Percentiles rank a stretch among this genome's conserved stretches.
Conservation (phyloP, 2,888 invertebrate species). For the Asteroscopus sphinx region DNA sequence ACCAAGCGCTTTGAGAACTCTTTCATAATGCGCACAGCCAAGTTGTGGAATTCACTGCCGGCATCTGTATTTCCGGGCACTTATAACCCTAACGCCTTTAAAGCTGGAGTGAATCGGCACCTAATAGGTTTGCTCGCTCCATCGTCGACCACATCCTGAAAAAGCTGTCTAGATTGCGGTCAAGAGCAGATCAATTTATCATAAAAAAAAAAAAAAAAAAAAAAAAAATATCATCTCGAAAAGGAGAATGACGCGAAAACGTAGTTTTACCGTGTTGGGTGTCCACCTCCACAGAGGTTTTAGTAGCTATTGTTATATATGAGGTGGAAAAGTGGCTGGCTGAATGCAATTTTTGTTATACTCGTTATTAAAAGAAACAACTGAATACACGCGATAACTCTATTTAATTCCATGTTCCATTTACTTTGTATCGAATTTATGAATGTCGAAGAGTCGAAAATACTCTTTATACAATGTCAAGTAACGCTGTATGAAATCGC, state of each 20-base stretch:
- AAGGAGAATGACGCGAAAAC: slow-evolving; percentile 6
- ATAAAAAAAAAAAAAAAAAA: too few species aligned
- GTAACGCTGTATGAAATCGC: slow-evolving; percentile 24
- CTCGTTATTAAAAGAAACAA: neutral
- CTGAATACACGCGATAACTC: neutral
- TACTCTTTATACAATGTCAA: too few species aligned
- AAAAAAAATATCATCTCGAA: slow-evolving; percentile 17
- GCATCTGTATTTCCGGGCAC: too few species aligned
- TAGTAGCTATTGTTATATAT: neutral
- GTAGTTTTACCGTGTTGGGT: neutral
- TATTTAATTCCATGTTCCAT: slow-evolving; percentile 15
- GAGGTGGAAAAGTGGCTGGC: slow-evolving; percentile 12
- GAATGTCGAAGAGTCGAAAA: neutral
- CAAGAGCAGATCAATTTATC: too few species aligned
- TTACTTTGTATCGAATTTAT: neutral
- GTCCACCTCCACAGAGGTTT: neutral
- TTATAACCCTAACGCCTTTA: too few species aligned
- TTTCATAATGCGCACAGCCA: too few species aligned
- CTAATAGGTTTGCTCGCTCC: too few species aligned
- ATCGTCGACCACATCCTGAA: too few species aligned
- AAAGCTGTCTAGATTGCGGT: too few species aligned
- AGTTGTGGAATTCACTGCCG: too few species aligned
- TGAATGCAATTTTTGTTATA: neutral
- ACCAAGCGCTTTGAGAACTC: too few species aligned
- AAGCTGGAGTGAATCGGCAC: too few species aligned